A percentile compares a stretch with the other conserved stretches of the same genome.
Evolutionary conservation across 2,888 invertebrate species (phyloP).

Genomic region (Heliconius erato): DNA sequence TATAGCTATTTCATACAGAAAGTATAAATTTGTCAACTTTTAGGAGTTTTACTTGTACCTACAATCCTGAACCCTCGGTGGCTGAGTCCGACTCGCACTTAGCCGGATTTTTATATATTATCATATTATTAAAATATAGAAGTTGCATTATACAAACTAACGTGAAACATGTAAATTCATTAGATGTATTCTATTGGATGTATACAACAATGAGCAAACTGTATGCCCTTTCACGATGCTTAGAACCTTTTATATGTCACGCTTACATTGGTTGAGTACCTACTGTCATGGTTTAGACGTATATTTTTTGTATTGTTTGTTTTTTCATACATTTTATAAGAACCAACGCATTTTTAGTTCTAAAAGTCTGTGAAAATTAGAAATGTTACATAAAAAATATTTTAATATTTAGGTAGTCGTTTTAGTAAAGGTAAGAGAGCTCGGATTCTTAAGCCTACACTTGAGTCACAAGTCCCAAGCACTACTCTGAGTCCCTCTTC

Average conservation of each 20-base stretch:
- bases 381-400: too few relatives aligned
- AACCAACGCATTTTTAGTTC: too few relatives aligned
- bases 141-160: background rate
- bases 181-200: constrained; percentile 7
- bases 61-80: too few relatives aligned
- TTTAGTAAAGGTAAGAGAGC: too few relatives aligned
- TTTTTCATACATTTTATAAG: background rate
- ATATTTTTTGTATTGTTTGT: background rate
- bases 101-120: background rate
- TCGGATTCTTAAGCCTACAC: too few relatives aligned
- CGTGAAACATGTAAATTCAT: constrained; percentile 10
- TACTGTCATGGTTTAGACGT: background rate
- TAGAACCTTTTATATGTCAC: constrained; percentile 38
- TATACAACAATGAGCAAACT: constrained; percentile 28
- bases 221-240: constrained; percentile 31
- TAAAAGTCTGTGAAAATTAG: too few relatives aligned
- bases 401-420: too few relatives aligned
- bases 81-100: too few relatives aligned
- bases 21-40: too few relatives aligned
- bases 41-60: too few relatives aligned
- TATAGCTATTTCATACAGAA: too few relatives aligned
- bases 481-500: too few relatives aligned
- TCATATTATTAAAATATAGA: background rate
- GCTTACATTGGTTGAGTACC: constrained; percentile 22
- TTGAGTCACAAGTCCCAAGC: background rate